Base-by-base conservation (phyloP, 2,888 invertebrate genomes). In the Mesochorus sp. region DNA sequence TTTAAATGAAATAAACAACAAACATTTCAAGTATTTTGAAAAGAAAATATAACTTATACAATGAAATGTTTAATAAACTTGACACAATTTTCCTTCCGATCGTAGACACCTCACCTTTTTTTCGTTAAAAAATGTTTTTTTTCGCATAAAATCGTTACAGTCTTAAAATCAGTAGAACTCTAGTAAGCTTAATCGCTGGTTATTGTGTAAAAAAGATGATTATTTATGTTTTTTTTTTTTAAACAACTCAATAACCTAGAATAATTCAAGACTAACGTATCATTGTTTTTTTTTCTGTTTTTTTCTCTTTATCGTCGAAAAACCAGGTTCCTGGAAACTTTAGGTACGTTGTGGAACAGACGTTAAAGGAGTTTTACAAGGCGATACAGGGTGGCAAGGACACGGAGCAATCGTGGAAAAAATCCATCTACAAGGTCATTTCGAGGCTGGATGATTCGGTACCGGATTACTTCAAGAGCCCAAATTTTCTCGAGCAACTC, bases 401-500 rank as follows among this genome's bases (percentile, higher is more conserved):
- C 93, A 94, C 95, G 78, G 99, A 99, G 91, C 99, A 99, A 92
- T 99, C 99, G 90, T 99, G 99, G 99, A 99, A 99, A 94, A 99
- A 99, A 92, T 96, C 98, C 89, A 99, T 99, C 92, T 99, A 99
- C 94, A 99, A 99, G 92, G 96, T 99, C 89, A 99, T 99, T 92
- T 98, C 99, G 88, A 95, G 99, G 91, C 94, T 99, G 93, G 99
- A 99, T 93, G 99, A 99, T 92, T 96, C 97, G 82, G 97, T 99
- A 88, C 99, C 99, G 85, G 99, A 99, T 92, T 99, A 98, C 94
- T 99, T 99, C 95, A 99, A 99, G 92, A 97, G 98, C 89, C 98
- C 99, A 85, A 98, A 99, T 94, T 99, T 99, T 94, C 95, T 99
- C 92, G 99, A 99, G 92, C 98, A 98, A 92, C 95, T 99, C 90